A percentile compares a stretch with the other conserved stretches of the same genome.
Evolutionary conservation across 2,797 vertebrate genomes (phyloP).

Genomic region (Melanotaenia parkinsoni): DNA sequence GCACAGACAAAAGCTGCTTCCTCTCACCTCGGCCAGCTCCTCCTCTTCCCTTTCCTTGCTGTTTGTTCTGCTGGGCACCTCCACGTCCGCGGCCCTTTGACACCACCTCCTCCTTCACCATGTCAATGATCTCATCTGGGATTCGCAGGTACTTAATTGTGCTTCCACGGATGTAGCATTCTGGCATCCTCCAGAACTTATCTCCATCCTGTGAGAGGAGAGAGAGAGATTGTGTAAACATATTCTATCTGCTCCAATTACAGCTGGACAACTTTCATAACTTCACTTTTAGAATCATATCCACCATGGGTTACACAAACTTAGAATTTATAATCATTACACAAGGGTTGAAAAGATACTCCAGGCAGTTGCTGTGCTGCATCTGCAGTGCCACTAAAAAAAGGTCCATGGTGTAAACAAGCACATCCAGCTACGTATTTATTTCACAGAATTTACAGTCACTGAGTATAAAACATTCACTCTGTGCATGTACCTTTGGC

Average conservation of each 20-base stretch:
- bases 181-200: constrained; percentile 99
- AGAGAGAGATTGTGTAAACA: neutral
- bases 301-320: no score
- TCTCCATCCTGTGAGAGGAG: constrained; percentile 89
- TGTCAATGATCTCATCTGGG: constrained; percentile 97
- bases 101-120: constrained; percentile 98
- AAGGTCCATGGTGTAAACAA: no score
- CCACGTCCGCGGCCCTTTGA: constrained; percentile 94
- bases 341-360: no score
- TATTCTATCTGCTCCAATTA: neutral
- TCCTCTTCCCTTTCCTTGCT: constrained; percentile 91
- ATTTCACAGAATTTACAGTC: no score
- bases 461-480: no score
- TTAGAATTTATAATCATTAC: no score
- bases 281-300: no score
- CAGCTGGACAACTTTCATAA: no score
- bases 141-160: constrained; percentile 98
- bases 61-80: constrained; percentile 93
- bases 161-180: constrained; percentile 97
- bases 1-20: constrained; percentile 3
- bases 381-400: no score
- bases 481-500: neutral
- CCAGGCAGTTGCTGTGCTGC: no score
- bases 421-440: no score
- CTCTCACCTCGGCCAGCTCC: constrained; percentile 86